Evolutionary conservation across 2,113 vertebrate species (phyloP), one percentile per base, ranked within the genome.

Genomic region (Casuarius casuarius): DNA sequence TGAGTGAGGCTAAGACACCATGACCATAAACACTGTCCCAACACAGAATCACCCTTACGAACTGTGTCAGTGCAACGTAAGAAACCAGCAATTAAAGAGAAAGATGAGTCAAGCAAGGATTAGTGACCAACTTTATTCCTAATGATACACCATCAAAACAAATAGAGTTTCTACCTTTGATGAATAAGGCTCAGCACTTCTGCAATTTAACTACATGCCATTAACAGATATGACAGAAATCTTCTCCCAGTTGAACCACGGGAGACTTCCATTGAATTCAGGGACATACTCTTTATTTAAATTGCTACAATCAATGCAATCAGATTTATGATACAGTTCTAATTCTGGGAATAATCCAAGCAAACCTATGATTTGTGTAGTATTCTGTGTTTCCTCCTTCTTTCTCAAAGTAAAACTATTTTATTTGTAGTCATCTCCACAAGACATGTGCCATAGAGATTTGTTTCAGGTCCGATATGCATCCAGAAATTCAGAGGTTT

Each of bases 1-100:
- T 88, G 56, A 84, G 15, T 90, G 49, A 91, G 44, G 10, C 48
- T 89, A 93, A 95, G 40, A 40, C 72, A 84, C 46, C 7, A 0
- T 87, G 65, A 87, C 68, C 52, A 48, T 86, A 91, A 92, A 78
- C 78, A 94, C 12, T 35, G 42, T 77, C 94, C 72, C 75, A 85
- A 29, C 76, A 73, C 26, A n/a, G 21, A 88, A 56, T 66, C 21
- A 44, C 40, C 42, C 31, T 74, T 61, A 87, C 35, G n/a, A 92
- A 25, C 70, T 44, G 15, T 51, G 70, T 54, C 70, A 76, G 26
- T 62, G 21, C 40, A 83, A 52, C 10, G 42, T 54, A 33, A 87
- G 70, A 87, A 94, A 42, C 6, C 49, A 89, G 22, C 1, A 0
- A 87, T 74, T 74, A 79, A 85, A 82, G 14, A 35, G 46, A 90